Conservation (phyloP, 2,113 vertebrate genomes). For the Tragelaphus scriptus region DNA sequence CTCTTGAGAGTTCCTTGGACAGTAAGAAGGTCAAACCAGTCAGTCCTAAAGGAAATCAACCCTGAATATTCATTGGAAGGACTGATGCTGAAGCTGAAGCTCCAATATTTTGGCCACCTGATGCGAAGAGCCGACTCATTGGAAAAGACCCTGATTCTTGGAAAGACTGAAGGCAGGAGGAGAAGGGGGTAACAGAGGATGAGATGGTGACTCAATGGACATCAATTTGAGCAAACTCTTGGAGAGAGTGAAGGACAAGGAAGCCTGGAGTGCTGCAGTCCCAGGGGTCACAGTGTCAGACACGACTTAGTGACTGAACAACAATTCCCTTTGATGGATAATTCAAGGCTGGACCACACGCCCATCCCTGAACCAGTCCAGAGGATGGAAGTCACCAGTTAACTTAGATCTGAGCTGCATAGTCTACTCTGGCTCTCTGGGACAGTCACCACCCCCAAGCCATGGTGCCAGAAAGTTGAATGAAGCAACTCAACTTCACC, state of each 20-base stretch:
- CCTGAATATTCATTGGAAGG: not conserved
- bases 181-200: not conserved
- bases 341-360: not conserved
- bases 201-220: not conserved
- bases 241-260: not conserved
- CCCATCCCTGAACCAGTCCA: not conserved
- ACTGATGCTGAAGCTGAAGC: not conserved
- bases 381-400: not conserved
- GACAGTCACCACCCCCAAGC: not conserved
- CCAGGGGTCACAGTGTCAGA: not conserved
- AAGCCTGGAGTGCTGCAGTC: not conserved
- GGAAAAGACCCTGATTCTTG: not conserved
- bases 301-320: not conserved
- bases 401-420: not conserved
- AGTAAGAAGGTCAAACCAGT: not conserved
- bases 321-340: not conserved
- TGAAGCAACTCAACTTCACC: not conserved
- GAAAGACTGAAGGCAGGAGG: not conserved
- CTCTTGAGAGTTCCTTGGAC: not conserved
- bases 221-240: not conserved
- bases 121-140: accelerated
- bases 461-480: not conserved
- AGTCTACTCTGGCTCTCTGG: too few relatives aligned
- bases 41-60: not conserved
- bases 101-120: not conserved